phyloP scores from a whole-genome alignment of 2,113 vertebrate species.

The Podilymbus podiceps region DNA sequence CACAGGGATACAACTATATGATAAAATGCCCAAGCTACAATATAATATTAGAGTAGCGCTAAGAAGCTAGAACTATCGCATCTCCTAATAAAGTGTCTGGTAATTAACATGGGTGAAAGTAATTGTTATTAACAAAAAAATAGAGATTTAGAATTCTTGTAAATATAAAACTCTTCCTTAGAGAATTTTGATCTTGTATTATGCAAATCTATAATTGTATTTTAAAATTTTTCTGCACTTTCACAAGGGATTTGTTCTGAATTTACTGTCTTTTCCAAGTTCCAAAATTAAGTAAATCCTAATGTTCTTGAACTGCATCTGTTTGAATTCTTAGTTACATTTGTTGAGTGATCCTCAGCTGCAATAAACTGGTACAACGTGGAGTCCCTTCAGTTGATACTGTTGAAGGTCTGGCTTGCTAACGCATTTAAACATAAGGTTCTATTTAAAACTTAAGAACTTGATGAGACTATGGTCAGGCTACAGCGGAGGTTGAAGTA shows the following conservation, averaged over 20 bases:
- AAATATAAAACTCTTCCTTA: not conserved
- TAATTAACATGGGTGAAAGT: not conserved
- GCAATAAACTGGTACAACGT: not conserved
- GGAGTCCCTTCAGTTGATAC: not conserved
- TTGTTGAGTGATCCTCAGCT: not conserved
- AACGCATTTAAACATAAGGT: not conserved
- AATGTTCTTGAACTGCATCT: not conserved
- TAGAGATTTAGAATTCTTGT: not conserved
- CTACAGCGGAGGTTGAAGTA: not conserved
- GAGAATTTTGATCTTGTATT: not conserved
- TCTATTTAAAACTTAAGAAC: not conserved
- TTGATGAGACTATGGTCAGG: not conserved
- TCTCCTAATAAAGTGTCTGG: not conserved
- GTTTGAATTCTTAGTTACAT: not conserved
- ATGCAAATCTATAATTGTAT: not conserved
- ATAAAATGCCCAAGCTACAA: not conserved
- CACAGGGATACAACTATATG: not conserved
- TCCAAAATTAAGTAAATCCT: not conserved
- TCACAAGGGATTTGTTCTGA: not conserved
- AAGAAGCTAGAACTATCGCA: not conserved
- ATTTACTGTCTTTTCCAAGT: not conserved
- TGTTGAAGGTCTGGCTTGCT: not conserved
- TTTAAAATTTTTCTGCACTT: not conserved
- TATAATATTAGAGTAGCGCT: not conserved
- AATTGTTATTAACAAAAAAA: not conserved